Conservation (phyloP, 2,113 vertebrate genomes). For the Montifringilla adamsi region DNA sequence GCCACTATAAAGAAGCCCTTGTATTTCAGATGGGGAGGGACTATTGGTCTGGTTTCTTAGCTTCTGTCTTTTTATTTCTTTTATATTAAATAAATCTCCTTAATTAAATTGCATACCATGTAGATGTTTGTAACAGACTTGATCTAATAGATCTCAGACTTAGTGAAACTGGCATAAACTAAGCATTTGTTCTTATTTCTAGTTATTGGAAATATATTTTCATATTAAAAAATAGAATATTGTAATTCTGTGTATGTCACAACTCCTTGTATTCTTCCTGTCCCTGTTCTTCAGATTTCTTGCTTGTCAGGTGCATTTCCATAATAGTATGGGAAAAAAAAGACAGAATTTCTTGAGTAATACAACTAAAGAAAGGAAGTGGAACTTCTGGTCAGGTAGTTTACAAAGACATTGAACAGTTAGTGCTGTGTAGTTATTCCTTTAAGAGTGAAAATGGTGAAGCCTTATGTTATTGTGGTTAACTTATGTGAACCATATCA, state of each 20-base stretch:
- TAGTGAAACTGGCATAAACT: neutral
- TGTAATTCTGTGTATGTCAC: neutral
- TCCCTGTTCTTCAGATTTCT: neutral
- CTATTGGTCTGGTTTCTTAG: neutral
- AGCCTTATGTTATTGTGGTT: neutral
- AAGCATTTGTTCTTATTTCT: neutral
- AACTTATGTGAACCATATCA: neutral
- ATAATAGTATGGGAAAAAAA: neutral
- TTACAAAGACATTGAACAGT: neutral
- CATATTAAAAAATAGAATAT: rapidly evolving
- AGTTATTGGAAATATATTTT: neutral
- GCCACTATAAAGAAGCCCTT: neutral
- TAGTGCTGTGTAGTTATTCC: neutral
- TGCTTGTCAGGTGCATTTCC: neutral
- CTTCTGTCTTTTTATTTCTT: neutral
- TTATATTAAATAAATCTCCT: neutral
- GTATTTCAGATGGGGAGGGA: neutral
- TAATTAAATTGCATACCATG: neutral
- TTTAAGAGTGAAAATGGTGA: neutral
- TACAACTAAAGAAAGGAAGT: neutral
- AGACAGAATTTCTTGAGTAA: neutral
- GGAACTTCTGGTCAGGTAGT: neutral
- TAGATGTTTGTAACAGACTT: neutral
- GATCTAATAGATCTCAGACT: neutral
- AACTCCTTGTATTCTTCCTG: neutral